Percentiles rank a stretch among this genome's conserved stretches.
Evolutionary conservation across 2,113 vertebrate species (phyloP).

Genomic region (Psammodynastes pulverulentus): DNA sequence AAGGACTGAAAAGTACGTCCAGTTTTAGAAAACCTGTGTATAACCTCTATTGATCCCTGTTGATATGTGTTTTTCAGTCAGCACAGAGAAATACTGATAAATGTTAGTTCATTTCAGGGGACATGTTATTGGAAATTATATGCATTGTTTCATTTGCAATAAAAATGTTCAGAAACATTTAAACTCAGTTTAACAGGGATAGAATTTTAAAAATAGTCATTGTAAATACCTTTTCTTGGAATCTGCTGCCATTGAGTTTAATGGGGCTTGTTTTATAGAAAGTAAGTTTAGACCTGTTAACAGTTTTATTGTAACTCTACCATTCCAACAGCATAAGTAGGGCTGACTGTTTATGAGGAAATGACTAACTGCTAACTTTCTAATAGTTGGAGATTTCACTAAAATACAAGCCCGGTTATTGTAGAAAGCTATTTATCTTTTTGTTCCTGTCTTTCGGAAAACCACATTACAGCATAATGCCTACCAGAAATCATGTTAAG

Average conservation of each 20-base stretch:
- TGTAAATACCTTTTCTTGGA: not conserved
- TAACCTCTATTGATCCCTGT: not conserved
- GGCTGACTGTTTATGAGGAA: constrained; percentile 5
- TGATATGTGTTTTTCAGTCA: not conserved
- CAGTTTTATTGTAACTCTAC: constrained; percentile 22
- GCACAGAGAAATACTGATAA: not conserved
- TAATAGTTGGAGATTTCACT: constrained; percentile 28
- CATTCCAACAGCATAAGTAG: constrained; percentile 38
- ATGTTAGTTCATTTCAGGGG: not conserved
- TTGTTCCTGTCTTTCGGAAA: constrained; percentile 33
- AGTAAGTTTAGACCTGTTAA: not conserved
- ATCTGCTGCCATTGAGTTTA: not conserved
- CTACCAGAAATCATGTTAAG: constrained; percentile 41
- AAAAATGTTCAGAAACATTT: not conserved
- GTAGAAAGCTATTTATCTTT: constrained; percentile 15
- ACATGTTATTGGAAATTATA: not conserved
- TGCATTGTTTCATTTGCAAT: not conserved
- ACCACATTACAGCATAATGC: constrained; percentile 7
- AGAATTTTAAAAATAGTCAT: not conserved
- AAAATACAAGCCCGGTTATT: constrained; percentile 31
- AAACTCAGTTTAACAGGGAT: not conserved
- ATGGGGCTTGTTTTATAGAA: not conserved
- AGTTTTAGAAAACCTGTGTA: not conserved
- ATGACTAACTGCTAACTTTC: constrained; percentile 39
- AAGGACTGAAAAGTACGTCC: not conserved